A percentile compares a stretch with the other conserved stretches of the same genome.
Conservation (phyloP, 1,140 invertebrate genomes). For the Notospermus geniculatus region DNA sequence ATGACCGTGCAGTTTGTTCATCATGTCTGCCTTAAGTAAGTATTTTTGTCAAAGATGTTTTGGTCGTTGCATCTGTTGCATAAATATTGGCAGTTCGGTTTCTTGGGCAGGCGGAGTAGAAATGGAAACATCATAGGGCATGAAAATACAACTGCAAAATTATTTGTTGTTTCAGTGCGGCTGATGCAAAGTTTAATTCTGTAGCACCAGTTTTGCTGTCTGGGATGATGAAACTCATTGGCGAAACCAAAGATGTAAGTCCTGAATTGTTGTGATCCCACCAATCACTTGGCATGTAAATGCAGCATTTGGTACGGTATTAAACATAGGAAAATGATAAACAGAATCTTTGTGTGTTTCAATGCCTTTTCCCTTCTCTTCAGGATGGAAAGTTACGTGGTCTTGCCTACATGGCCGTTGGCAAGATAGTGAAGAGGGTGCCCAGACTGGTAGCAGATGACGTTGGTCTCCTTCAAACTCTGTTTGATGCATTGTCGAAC, state of each 20-base stretch:
- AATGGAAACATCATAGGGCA: too few species aligned
- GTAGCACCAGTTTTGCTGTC: slow-evolving; percentile 67
- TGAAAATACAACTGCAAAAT: neutral
- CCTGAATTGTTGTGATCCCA: too few species aligned
- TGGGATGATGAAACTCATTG: slow-evolving; percentile 69
- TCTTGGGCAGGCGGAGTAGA: too few species aligned
- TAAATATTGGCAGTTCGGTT: too few species aligned
- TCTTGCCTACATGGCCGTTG: slow-evolving; percentile 74
- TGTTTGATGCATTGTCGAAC: slow-evolving; percentile 66
- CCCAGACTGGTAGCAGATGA: slow-evolving; percentile 70
- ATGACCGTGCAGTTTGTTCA: slow-evolving; percentile 78
- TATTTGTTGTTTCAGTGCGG: slow-evolving; percentile 60
- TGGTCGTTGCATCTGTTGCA: too few species aligned
- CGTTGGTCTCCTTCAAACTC: slow-evolving; percentile 64
- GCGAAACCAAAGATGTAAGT: slow-evolving; percentile 59
- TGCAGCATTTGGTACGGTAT: too few species aligned
- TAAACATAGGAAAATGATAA: neutral
- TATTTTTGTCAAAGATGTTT: too few species aligned
- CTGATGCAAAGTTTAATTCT: slow-evolving; percentile 61
- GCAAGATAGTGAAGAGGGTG: slow-evolving; percentile 68
- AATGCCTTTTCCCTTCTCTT: slow-evolving; percentile 8
- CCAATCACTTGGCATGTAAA: too few species aligned
- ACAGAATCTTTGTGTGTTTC: neutral
- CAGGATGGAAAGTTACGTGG: slow-evolving; percentile 62
- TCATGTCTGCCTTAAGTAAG: slow-evolving; percentile 76